Evolutionary conservation across 1,140 invertebrate species (phyloP).

Genomic region (Gonatopus flavifemur): DNA sequence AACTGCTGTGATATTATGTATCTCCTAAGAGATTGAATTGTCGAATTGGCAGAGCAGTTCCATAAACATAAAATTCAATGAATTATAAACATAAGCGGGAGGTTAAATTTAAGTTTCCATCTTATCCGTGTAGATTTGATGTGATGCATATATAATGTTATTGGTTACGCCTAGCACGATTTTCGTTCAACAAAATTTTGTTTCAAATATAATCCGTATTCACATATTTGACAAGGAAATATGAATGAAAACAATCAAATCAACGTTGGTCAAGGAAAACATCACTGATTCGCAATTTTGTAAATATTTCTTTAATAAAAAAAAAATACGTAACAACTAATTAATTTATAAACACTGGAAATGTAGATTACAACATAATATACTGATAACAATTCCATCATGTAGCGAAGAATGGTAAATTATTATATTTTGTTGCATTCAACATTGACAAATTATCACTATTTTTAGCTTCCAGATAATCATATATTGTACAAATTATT

Average conservation of each 20-base stretch:
- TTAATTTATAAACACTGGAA: slow-evolving; percentile 48
- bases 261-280: slow-evolving; percentile 40
- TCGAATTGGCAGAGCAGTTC: too few relatives aligned
- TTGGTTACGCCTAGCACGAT: too few relatives aligned
- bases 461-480: slow-evolving; percentile 31
- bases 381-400: slow-evolving; percentile 50
- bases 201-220: too few relatives aligned
- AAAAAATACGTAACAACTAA: slow-evolving; percentile 49
- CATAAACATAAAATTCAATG: too few relatives aligned
- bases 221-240: slow-evolving; percentile 31
- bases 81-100: too few relatives aligned
- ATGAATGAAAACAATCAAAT: slow-evolving; percentile 45
- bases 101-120: too few relatives aligned
- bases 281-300: slow-evolving; percentile 38
- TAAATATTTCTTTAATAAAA: slow-evolving; percentile 50
- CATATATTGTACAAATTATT: slow-evolving; percentile 52
- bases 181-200: too few relatives aligned
- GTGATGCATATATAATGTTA: too few relatives aligned
- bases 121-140: too few relatives aligned
- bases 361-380: slow-evolving; percentile 53
- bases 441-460: slow-evolving; percentile 48
- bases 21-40: too few relatives aligned
- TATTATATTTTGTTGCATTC: slow-evolving; percentile 50
- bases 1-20: too few relatives aligned
- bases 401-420: slow-evolving; percentile 41